Conservation (phyloP, 2,113 vertebrate species). For the Lichenostomus cassidix region DNA sequence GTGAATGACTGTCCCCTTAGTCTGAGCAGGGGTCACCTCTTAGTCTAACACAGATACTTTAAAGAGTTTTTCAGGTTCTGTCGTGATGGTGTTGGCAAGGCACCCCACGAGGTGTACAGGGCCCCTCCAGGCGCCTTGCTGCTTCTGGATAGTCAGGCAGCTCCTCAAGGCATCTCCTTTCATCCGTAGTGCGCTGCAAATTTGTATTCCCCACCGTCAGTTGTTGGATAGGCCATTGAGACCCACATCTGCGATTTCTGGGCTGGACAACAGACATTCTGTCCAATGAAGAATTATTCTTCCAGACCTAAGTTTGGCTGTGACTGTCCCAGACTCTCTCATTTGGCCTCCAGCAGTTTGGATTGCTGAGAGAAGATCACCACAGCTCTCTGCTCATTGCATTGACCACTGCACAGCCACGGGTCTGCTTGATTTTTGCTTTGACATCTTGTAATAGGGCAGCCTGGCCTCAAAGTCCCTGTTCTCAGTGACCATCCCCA, state of each 20-base stretch:
- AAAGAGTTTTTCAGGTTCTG: not conserved
- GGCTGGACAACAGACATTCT: not conserved
- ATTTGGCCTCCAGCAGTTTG: not conserved
- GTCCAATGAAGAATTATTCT: not conserved
- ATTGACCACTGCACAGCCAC: not conserved
- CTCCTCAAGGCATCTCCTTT: not conserved
- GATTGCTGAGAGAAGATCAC: not conserved
- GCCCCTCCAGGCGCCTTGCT: not conserved
- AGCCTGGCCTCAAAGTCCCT: not conserved
- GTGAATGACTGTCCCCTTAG: not conserved
- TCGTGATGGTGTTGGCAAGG: not conserved
- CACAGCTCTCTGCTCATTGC: not conserved
- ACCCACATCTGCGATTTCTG: not conserved
- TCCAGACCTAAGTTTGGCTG: not conserved
- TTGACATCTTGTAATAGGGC: not conserved
- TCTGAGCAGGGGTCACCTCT: rapidly evolving
- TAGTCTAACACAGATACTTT: not conserved
- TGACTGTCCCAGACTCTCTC: not conserved
- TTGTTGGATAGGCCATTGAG: not conserved
- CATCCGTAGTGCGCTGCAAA: not conserved
- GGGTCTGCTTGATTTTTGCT: not conserved
- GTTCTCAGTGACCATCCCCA: not conserved
- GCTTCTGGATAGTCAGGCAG: not conserved
- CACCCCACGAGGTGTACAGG: rapidly evolving
- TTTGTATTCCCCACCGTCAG: not conserved